Evolutionary conservation across 2,888 invertebrate genomes (phyloP), one percentile per base, ranked within the genome.

Genomic region (Macrosoma leucophasiata): DNA sequence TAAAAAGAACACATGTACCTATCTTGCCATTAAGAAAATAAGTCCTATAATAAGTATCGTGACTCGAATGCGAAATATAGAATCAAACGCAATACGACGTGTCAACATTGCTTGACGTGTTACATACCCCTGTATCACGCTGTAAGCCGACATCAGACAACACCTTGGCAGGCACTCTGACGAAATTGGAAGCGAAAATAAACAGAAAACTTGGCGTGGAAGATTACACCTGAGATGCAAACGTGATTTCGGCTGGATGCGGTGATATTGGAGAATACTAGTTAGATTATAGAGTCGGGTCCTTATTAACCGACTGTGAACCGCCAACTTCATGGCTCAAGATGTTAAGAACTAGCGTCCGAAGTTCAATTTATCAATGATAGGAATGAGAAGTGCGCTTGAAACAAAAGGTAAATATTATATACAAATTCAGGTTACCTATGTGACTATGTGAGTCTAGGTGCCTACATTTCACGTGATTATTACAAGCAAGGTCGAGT

Each of bases 151-250:
- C 76, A 61, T 70, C 75, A 77, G 76, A 78, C 75, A 77, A 71
- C 77, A 76, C 79, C 73, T 74, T 67, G 72, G 76, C 72, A 72
- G 72, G 71, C 76, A 78, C 82, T 81, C 75, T 60, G 62, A 49
- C 55, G 58, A 79, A 81, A 81, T 81, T 79, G 79, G 73, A 77
- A 75, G 71, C 61, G 77, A 81, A 79, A 79, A 81, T 78, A 82
- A 79, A 81, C 78, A 76, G 69, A 64, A 77, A 79, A 79, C 68
- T 77, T 71, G 66, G 55, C 61, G 68, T 62, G 60, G 63, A 62
- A 72, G 77, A 78, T 78, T 76, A 77, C 72, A 73, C 69, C 65
- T 66, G 66, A 51, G 63, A 71, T 66, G 68, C 72, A 72, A 75
- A 74, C 66, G 66, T 57, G 58, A 66, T 66, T 73, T 70, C 47